These are phyloP conservation scores for Scrobipalpa atriplicella DNA, from an alignment of 2,888 invertebrate species.

Conservation along the genomic window DNA sequence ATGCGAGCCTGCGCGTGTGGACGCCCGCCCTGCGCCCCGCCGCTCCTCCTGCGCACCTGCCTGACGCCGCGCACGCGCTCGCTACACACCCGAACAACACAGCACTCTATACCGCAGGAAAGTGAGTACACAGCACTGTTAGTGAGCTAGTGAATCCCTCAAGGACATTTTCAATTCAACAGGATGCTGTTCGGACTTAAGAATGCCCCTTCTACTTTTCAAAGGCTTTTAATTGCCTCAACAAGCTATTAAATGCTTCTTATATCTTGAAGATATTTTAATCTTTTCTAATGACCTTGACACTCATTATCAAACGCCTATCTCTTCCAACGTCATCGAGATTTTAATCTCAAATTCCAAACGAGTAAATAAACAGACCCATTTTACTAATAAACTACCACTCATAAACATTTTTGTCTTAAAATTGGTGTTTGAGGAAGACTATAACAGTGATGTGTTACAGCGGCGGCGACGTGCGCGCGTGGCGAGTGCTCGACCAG, in stretches of 20 bases:
- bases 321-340: too few species aligned
- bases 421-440: background rate
- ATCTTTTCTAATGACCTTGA: too few species aligned
- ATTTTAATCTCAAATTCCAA: too few species aligned
- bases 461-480: slow-evolving; percentile 89
- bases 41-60: slow-evolving; percentile 67
- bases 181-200: too few species aligned
- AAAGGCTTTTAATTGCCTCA: too few species aligned
- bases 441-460: slow-evolving; percentile 64
- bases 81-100: slow-evolving; percentile 81
- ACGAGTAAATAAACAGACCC: too few species aligned
- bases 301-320: too few species aligned
- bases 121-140: slow-evolving; percentile 72
- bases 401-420: background rate
- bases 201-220: too few species aligned
- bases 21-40: slow-evolving; percentile 84
- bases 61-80: slow-evolving; percentile 85
- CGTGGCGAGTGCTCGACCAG: slow-evolving; percentile 81
- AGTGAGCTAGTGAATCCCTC: background rate
- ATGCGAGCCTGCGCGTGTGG: slow-evolving; percentile 90
- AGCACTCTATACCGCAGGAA: slow-evolving; percentile 90
- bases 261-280: too few species aligned
- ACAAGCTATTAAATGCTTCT: too few species aligned
- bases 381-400: background rate
- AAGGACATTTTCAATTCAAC: too few species aligned